Evolutionary conservation across 2,797 vertebrate species (phyloP), one percentile per base, ranked within the genome.

Genomic region (Avahi laniger): DNA sequence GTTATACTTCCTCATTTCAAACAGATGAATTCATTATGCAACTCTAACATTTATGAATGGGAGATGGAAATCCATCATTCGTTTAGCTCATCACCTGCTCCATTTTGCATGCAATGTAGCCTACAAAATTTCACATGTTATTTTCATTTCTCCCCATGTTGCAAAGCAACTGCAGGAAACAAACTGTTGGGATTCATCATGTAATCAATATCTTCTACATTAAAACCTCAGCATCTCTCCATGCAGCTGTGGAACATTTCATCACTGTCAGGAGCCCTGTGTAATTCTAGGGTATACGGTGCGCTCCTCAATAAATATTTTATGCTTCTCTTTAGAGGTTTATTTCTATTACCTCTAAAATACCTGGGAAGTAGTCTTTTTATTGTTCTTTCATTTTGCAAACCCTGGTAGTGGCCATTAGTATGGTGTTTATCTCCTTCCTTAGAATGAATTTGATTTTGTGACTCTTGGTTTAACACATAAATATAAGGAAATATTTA

Each of bases 291-390:
- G 96, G 81, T 63, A 73, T 69, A 73, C 91, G 48, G 92, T 96
- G 97, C 30, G 94, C 65, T 97, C 96, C 97, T 96, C 94, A 73
- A 98, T 98, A 98, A 98, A 98, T 98, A 98, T 97, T 99, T 98
- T 90, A 98, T 96, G 86, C 69, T 93, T 98, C 93, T 98, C 79
- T 97, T 97, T 80, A 96, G 96, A 98, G 82, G 85, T 48, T 97
- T 97, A 43, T 96, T 97, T 97, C 91, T 97, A 96, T 97, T 90
- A 95, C n/a, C 97, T 98, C 95, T 89, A 87, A 95, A 97, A 96
- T 91, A 93, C 94, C 93, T 96, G 30, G 72, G 38, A 79, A 96
- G 89, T 93, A 80, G 24, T 86, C 30, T 87, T 98, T 97, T 98
- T 88, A 95, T 97, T 88, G 89, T 73, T 72, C 61, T 67, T 87